Evolutionary conservation across 2,888 invertebrate genomes (phyloP).

Genomic region (Hypolimnas misippus): DNA sequence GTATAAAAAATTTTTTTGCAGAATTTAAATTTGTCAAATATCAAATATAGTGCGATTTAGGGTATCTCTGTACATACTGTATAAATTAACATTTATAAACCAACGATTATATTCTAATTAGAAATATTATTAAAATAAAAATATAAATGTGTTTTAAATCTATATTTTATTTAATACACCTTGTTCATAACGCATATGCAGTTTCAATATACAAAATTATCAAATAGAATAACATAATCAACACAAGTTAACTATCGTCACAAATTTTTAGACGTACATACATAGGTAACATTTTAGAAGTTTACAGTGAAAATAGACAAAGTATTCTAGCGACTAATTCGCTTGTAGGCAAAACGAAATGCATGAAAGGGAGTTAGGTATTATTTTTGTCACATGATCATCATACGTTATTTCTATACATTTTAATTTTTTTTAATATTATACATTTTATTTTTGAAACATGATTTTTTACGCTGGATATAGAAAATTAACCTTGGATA

Average conservation of each 20-base stretch:
- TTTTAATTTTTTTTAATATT: too few relatives aligned
- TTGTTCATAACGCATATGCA: conserved; percentile 73
- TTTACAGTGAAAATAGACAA: conserved; percentile 11
- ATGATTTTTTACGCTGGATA: too few relatives aligned
- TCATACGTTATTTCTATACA: too few relatives aligned
- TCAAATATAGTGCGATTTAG: not conserved
- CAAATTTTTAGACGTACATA: conserved; percentile 50
- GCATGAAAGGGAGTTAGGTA: too few relatives aligned
- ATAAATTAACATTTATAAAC: too few relatives aligned
- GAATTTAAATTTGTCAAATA: too few relatives aligned
- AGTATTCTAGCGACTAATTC: not conserved
- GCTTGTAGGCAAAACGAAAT: not conserved
- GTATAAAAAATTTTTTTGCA: too few relatives aligned
- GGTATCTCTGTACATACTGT: too few relatives aligned
- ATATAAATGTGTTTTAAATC: conserved; percentile 58
- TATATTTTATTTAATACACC: conserved; percentile 76
- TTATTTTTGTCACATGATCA: too few relatives aligned
- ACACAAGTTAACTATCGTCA: conserved; percentile 62
- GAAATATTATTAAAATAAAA: not conserved
- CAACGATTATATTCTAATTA: not conserved
- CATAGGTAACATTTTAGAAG: conserved; percentile 15
- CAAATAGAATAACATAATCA: conserved; percentile 67
- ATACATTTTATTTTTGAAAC: too few relatives aligned
- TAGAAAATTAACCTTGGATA: too few relatives aligned
- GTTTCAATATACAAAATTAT: conserved; percentile 78